Evolutionary conservation across 2,113 vertebrate genomes (phyloP).

Genomic region (Myrmecobius fasciatus): DNA sequence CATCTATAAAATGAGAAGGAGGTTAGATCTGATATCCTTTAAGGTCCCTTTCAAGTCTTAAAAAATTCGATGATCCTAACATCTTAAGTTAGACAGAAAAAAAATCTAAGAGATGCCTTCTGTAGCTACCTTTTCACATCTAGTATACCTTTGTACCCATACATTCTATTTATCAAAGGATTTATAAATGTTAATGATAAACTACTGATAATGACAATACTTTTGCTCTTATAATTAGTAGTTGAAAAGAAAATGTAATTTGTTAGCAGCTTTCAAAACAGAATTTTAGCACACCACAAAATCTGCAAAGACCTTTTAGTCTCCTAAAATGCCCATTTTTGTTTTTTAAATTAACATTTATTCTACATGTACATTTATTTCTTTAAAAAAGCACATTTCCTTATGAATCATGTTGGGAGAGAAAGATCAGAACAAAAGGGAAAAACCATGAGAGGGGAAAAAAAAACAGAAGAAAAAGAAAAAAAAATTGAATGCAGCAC

Average conservation of each 20-base stretch:
- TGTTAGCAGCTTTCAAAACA: constrained; percentile 18
- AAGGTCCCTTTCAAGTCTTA: not conserved
- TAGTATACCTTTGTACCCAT: constrained; percentile 5
- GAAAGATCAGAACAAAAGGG: too few relatives aligned
- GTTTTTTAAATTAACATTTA: too few relatives aligned
- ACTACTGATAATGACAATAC: not conserved
- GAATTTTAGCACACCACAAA: not conserved
- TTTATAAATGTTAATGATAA: not conserved
- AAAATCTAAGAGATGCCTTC: constrained; percentile 13
- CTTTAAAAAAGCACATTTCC: too few relatives aligned
- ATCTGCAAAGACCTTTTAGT: not conserved
- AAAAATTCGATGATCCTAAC: not conserved
- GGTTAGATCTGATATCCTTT: not conserved
- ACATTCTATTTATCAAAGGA: not conserved
- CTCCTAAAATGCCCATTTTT: not conserved
- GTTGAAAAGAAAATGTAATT: constrained; percentile 5
- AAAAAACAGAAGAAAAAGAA: too few relatives aligned
- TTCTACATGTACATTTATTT: too few relatives aligned
- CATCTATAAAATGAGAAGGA: not conserved
- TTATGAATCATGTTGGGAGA: too few relatives aligned
- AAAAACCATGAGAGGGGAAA: too few relatives aligned
- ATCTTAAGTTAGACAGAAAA: not conserved
- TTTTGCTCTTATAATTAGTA: not conserved
- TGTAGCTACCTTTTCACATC: not conserved
- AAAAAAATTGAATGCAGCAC: too few relatives aligned